Evolutionary conservation across 1,140 invertebrate species (phyloP).

Genomic region (Atopsyche davidsoni): DNA sequence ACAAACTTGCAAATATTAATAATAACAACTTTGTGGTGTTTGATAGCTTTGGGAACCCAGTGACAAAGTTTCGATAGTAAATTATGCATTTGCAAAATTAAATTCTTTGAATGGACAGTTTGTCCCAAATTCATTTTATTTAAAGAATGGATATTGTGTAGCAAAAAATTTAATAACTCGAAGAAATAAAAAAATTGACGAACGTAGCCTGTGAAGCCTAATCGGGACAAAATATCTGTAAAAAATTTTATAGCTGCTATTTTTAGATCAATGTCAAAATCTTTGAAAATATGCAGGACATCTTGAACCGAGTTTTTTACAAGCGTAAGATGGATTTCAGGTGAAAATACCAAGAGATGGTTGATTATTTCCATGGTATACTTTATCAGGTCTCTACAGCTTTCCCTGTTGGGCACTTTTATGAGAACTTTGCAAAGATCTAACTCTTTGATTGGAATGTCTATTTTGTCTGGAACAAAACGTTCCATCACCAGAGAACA

Average conservation of each 20-base stretch:
- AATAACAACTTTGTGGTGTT: slow-evolving; percentile 7
- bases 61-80: slow-evolving; percentile 8
- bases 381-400: slow-evolving; percentile 38
- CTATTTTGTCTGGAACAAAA: slow-evolving; percentile 41
- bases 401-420: slow-evolving; percentile 34
- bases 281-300: slow-evolving; percentile 37
- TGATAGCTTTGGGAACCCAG: not conserved
- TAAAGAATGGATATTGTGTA: slow-evolving; percentile 6
- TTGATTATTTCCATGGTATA: slow-evolving; percentile 16
- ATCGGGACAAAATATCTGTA: slow-evolving; percentile 34
- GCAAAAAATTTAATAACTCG: slow-evolving; percentile 18
- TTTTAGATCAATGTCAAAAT: slow-evolving; percentile 41
- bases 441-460: slow-evolving; percentile 41
- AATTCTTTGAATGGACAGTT: slow-evolving; percentile 6
- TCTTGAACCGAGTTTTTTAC: slow-evolving; percentile 27
- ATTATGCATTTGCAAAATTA: slow-evolving; percentile 18
- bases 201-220: slow-evolving; percentile 32
- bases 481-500: slow-evolving; percentile 29
- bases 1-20: slow-evolving; percentile 21
- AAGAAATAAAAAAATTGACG: slow-evolving; percentile 18
- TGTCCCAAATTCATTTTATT: slow-evolving; percentile 4
- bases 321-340: not conserved
- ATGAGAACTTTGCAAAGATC: slow-evolving; percentile 45
- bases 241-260: slow-evolving; percentile 38
- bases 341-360: slow-evolving; percentile 5